These are phyloP conservation scores for Malurus cyaneus DNA, from an alignment of 2,113 vertebrate species.

Conservation along the genomic window DNA sequence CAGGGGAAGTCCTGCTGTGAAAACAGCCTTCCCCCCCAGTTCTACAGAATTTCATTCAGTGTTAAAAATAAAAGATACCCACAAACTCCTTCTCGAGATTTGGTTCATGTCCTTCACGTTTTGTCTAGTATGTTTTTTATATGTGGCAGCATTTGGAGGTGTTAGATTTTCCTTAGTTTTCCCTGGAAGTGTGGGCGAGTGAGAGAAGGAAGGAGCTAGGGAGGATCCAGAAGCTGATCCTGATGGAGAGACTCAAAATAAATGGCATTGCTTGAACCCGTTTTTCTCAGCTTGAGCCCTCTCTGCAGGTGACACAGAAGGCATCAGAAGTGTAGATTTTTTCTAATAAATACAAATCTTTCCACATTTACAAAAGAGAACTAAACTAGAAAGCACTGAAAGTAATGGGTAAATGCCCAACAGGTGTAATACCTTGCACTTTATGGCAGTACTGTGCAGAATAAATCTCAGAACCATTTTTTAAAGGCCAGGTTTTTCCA, in stretches of 20 bases:
- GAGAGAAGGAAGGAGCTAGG: slow-evolving; percentile 8
- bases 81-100: background rate
- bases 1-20: background rate
- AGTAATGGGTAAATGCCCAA: background rate
- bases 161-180: slow-evolving; percentile 6
- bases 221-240: background rate
- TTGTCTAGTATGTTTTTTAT: slow-evolving; percentile 7
- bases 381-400: background rate
- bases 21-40: background rate
- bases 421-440: background rate
- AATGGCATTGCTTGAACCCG: background rate
- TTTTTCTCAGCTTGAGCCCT: background rate
- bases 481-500: background rate
- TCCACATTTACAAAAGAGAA: background rate
- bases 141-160: slow-evolving; percentile 3
- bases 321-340: background rate
- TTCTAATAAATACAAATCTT: background rate
- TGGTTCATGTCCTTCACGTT: background rate
- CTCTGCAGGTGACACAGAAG: background rate
- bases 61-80: background rate
- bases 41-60: background rate
- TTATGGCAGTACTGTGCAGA: background rate
- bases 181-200: background rate
- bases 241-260: background rate
- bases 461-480: background rate